Conservation (phyloP, 2,888 invertebrate species). For the Cheilosia impressa region DNA sequence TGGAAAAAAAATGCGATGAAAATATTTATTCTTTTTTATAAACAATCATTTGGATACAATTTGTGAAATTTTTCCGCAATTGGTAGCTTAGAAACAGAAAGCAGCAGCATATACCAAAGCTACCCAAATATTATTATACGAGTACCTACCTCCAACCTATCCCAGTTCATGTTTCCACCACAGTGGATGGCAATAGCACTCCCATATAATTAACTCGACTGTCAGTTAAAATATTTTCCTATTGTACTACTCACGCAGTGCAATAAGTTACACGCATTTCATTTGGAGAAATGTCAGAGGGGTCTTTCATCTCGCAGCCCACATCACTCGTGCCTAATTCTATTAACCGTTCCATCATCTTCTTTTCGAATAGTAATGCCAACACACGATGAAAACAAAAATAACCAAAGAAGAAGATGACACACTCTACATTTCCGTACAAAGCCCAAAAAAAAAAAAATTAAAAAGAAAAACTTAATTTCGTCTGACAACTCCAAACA, state of each 20-base stretch:
- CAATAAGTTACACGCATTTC: conserved; percentile 35
- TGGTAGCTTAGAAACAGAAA: too few relatives aligned
- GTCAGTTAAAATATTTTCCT: background rate
- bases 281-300: conserved; percentile 17
- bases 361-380: conserved; percentile 15
- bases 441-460: conserved; percentile 1
- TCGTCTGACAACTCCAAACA: conserved; percentile 2
- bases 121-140: too few relatives aligned
- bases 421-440: conserved; percentile 14
- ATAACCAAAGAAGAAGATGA: conserved; percentile 36
- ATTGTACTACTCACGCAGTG: background rate
- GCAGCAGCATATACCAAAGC: too few relatives aligned
- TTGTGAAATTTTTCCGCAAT: too few relatives aligned
- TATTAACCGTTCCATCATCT: conserved; percentile 48
- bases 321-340: conserved; percentile 47
- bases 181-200: too few relatives aligned
- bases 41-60: too few relatives aligned
- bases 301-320: conserved; percentile 13
- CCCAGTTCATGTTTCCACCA: too few relatives aligned
- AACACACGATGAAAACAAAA: conserved; percentile 20
- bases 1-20: too few relatives aligned
- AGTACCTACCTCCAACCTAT: too few relatives aligned
- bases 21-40: too few relatives aligned
- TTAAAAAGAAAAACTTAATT: background rate
- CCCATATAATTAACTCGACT: conserved; percentile 5